phyloP scores from a whole-genome alignment of 2,797 vertebrate genomes.

The Onychomys arenicola region DNA sequence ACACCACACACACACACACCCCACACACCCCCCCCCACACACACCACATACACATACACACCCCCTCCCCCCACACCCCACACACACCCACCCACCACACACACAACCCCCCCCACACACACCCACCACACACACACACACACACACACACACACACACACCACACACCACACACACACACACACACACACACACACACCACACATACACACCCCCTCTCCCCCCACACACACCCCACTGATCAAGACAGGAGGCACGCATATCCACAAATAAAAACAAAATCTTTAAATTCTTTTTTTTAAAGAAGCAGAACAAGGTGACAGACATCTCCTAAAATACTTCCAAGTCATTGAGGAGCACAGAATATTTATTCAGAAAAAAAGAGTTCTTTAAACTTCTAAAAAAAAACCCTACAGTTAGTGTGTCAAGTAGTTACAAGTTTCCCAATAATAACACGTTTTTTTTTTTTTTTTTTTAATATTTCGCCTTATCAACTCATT shows the following conservation, averaged over 20 bases:
- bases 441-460: neutral
- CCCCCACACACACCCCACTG: neutral
- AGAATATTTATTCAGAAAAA: constrained; percentile 19
- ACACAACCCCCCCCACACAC: neutral
- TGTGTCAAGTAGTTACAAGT: neutral
- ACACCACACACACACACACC: no score
- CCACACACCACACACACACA: neutral
- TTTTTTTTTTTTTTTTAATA: neutral
- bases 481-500: neutral
- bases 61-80: no score
- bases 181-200: neutral
- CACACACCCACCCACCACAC: neutral
- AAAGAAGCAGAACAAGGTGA: neutral
- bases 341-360: neutral
- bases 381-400: neutral
- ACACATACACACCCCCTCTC: neutral
- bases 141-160: neutral
- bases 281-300: neutral
- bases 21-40: neutral
- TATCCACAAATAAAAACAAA: neutral
- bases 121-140: neutral
- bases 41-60: neutral
- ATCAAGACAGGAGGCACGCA: neutral
- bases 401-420: neutral
- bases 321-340: neutral